phyloP scores from a whole-genome alignment of 2,888 invertebrate genomes.

The Stenodera caucasica region DNA sequence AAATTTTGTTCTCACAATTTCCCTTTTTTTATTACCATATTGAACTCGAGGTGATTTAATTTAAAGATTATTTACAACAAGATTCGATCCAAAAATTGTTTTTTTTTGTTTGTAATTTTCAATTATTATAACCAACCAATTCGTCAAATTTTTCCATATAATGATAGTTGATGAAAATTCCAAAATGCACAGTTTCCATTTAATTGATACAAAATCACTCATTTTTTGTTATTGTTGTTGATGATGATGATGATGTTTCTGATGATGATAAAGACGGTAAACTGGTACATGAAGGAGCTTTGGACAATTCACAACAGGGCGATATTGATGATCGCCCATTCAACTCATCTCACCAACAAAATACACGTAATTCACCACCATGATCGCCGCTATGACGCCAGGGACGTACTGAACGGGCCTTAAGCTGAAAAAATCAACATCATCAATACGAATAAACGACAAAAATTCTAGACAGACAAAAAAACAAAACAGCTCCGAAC shows the following conservation, averaged over 20 bases:
- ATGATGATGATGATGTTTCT: background rate
- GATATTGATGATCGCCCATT: conserved; percentile 47
- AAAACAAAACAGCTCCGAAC: no score
- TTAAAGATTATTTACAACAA: conserved; percentile 28
- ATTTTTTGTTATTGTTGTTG: conserved; percentile 6
- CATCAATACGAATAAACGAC: no score
- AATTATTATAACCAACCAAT: no score
- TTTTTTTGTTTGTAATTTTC: no score
- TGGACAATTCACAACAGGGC: conserved; percentile 41
- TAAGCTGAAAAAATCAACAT: conserved; percentile 66
- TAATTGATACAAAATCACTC: conserved; percentile 13
- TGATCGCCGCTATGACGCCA: conserved; percentile 73
- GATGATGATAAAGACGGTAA: conserved; percentile 35
- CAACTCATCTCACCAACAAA: conserved; percentile 72
- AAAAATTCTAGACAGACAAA: no score
- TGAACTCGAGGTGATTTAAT: conserved; percentile 37
- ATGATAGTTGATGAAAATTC: conserved; percentile 9
- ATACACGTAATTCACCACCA: conserved; percentile 76
- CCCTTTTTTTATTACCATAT: conserved; percentile 27
- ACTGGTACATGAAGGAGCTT: conserved; percentile 35
- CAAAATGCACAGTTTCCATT: background rate
- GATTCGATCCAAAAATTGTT: no score
- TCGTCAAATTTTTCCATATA: conserved; percentile 10
- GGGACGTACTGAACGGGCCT: conserved; percentile 73
- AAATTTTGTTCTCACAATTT: no score